These are phyloP conservation scores for Lissocephala sabroskyi DNA, from an alignment of 2,888 invertebrate species.

Conservation along the genomic window DNA sequence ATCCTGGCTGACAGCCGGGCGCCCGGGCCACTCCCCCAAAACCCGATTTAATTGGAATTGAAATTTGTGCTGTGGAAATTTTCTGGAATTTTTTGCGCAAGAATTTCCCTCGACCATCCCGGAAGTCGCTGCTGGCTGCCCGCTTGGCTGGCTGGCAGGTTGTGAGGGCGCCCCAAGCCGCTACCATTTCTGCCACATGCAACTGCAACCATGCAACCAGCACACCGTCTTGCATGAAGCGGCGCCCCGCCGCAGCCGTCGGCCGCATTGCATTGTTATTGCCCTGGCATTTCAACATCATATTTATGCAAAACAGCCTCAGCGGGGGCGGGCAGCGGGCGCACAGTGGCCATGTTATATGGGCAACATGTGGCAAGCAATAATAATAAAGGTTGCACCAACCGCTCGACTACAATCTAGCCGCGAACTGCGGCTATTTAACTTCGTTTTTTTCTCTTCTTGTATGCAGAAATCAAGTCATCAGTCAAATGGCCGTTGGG, in stretches of 20 bases:
- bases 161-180: no score
- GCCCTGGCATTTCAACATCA: conserved; percentile 32
- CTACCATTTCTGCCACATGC: no score
- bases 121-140: conserved; percentile 43
- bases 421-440: background rate
- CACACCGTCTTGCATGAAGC: conserved; percentile 36
- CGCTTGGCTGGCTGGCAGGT: no score
- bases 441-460: conserved; percentile 12
- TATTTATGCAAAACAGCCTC: conserved; percentile 49
- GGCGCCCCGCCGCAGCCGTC: background rate
- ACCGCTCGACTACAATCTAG: background rate
- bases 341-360: conserved; percentile 27
- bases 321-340: no score
- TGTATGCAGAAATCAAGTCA: conserved; percentile 19
- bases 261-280: background rate
- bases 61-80: no score
- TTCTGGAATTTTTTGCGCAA: no score
- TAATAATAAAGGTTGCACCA: conserved; percentile 25
- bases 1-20: no score
- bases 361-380: conserved; percentile 46
- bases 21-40: no score
- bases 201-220: conserved; percentile 20
- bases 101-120: conserved; percentile 29
- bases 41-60: no score
- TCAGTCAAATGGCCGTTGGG: conserved; percentile 41